phyloP scores from a whole-genome alignment of 2,888 invertebrate species.

The Pachycephus smyrnensis region DNA sequence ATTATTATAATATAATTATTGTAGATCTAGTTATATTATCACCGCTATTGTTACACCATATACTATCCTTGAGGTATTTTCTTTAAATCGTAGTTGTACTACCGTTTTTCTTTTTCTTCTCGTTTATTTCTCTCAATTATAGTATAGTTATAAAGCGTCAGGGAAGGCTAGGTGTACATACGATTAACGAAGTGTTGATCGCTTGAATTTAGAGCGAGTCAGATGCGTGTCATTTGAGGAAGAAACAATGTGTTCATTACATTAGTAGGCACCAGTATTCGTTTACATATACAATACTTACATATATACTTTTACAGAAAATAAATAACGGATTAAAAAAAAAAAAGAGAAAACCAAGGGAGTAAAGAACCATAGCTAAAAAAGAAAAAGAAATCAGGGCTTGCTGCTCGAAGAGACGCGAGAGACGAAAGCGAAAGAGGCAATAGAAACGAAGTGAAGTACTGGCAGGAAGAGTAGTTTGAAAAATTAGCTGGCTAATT shows the following conservation, averaged over 20 bases:
- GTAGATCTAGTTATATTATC: background rate
- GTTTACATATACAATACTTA: conserved; percentile 37
- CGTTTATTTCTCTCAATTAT: background rate
- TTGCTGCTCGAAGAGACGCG: background rate
- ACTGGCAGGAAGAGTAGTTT: background rate
- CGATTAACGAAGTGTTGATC: background rate
- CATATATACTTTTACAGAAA: conserved; percentile 31
- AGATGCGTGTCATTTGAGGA: conserved; percentile 22
- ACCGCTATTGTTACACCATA: background rate
- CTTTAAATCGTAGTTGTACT: too few species aligned
- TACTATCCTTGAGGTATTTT: background rate
- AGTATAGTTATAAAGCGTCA: background rate
- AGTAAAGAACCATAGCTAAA: background rate
- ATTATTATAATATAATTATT: background rate
- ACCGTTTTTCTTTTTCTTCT: background rate
- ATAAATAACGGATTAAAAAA: background rate
- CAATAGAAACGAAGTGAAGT: background rate
- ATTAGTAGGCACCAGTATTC: conserved; percentile 61
- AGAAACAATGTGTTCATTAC: conserved; percentile 61
- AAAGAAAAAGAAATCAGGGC: background rate
- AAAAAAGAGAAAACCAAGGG: background rate
- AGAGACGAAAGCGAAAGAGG: conserved; percentile 1
- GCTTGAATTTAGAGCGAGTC: background rate
- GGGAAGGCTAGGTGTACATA: background rate
- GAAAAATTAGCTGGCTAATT: background rate